These are phyloP conservation scores for Pachyuromys duprasi DNA, from an alignment of 2,797 vertebrate species.

Conservation along the genomic window DNA sequence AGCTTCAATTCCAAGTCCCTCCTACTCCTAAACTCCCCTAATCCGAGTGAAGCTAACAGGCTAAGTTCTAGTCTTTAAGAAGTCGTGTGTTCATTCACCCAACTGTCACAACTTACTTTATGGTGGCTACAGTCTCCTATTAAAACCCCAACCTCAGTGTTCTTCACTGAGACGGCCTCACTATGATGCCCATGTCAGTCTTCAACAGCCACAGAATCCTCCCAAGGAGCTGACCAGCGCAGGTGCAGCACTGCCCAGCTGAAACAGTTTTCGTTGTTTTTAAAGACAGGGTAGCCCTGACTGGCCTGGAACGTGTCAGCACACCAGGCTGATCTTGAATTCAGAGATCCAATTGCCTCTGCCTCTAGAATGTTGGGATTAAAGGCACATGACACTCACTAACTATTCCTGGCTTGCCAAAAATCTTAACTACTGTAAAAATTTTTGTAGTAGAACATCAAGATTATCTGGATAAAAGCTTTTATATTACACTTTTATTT, in stretches of 20 bases:
- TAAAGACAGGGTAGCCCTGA: not conserved
- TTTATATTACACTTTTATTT: constrained; percentile 95
- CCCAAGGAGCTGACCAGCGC: too few relatives aligned
- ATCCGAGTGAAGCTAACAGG: not conserved
- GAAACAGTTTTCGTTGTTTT: not conserved
- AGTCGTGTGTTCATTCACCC: not conserved
- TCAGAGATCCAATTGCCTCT: not conserved
- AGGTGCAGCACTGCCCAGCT: not conserved
- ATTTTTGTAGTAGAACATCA: constrained; percentile 78
- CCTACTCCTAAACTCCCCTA: fast-evolving
- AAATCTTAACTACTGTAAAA: constrained; percentile 51
- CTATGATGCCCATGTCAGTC: too few relatives aligned
- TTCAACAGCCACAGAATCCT: too few relatives aligned
- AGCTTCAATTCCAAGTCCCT: constrained; percentile 6
- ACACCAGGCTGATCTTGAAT: not conserved
- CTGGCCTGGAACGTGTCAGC: not conserved
- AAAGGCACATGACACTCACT: not conserved
- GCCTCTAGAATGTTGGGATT: not conserved
- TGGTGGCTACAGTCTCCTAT: constrained; percentile 32
- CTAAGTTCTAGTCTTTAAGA: not conserved
- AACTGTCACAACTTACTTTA: not conserved
- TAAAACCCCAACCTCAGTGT: constrained; percentile 24
- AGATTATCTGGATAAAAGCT: constrained; percentile 82
- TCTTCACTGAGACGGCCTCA: not conserved
- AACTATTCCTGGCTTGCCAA: not conserved